Base-by-base conservation (phyloP, 2,888 invertebrate species). In the Rhingia rostrata region DNA sequence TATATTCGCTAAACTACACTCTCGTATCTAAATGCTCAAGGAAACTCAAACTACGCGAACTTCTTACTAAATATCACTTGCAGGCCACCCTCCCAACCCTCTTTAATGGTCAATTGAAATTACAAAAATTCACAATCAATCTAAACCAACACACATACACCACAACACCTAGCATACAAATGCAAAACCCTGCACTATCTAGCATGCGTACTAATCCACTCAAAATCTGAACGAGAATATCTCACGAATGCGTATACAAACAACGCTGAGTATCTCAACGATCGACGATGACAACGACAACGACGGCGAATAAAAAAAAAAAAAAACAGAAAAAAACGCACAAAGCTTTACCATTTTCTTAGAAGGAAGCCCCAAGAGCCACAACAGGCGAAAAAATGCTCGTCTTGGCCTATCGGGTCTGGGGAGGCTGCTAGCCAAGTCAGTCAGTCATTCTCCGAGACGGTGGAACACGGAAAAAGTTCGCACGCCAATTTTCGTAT, bases 201-300 rank as follows among this genome's bases (percentile, higher is more conserved):
- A 83, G 39, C 70, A 69, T 83, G 83, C 83, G 83, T 79, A 79
- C 83, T 83, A 83, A 83, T 83, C 73, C 83, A 73, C 83, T 83
- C 83, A 74, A 74, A 49, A 67, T 5, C 47, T 33, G 64, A 39
- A 49, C 35, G 14, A 43, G 39, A 72, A 61, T 61, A 72, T 78
- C 82, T 51, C 79, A 79, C 73, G 83, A 83, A 83, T 79, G 83
- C 83, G 83, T 83, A 66, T 45, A 14, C 32, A 12, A 41, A 58
- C 30, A 33, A 43, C 51, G 43, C 14, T 12, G 61, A 53, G 54
- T 61, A 54, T 51, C 49, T 37, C 53, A 60, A 32, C 12, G 22
- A 45, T 22, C 22, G 2, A 22, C 22, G 22, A 22, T 22, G 22
- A 22, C 22, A 22, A 22, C 22, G 22, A 22, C 22, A 2, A 22